These are phyloP conservation scores for Nothobranchius furzeri DNA, from an alignment of 2,113 vertebrate genomes.

Conservation along the genomic window DNA sequence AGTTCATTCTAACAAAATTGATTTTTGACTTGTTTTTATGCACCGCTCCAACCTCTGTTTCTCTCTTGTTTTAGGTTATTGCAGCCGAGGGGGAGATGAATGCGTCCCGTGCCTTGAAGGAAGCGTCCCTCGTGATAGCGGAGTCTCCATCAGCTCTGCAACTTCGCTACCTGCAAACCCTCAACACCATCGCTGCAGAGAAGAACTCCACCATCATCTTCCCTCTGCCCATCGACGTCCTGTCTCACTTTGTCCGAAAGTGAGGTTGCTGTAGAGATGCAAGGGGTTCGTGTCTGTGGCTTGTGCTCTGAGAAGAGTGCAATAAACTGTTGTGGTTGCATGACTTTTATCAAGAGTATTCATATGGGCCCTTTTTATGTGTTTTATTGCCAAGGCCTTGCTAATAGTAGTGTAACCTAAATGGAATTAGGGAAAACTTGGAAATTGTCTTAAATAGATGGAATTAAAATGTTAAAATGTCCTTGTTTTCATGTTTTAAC, in stretches of 20 bases:
- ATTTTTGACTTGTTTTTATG: background rate
- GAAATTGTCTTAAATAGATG: too few species aligned
- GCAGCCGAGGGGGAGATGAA: constrained; percentile 86
- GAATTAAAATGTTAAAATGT: too few species aligned
- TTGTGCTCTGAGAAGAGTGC: too few species aligned
- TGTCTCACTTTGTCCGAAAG: constrained; percentile 76
- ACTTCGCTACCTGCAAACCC: constrained; percentile 86
- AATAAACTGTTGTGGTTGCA: background rate
- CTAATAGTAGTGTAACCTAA: background rate
- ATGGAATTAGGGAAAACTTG: too few species aligned
- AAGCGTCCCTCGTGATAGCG: constrained; percentile 83
- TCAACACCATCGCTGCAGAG: constrained; percentile 84
- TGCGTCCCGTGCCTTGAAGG: constrained; percentile 86
- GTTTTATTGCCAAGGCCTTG: constrained; percentile 9
- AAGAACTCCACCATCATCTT: constrained; percentile 94
- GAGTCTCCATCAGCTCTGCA: constrained; percentile 85
- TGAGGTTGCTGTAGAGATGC: constrained; percentile 11
- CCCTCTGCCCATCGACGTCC: constrained; percentile 86
- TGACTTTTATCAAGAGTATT: background rate
- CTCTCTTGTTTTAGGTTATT: constrained; percentile 71
- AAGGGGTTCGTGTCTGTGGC: background rate
- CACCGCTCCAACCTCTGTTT: background rate
- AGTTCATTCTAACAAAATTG: background rate
- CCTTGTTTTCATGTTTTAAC: background rate
- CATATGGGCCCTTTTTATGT: background rate